Base-by-base conservation (phyloP, 2,888 invertebrate genomes). In the Oscheius sp. region DNA sequence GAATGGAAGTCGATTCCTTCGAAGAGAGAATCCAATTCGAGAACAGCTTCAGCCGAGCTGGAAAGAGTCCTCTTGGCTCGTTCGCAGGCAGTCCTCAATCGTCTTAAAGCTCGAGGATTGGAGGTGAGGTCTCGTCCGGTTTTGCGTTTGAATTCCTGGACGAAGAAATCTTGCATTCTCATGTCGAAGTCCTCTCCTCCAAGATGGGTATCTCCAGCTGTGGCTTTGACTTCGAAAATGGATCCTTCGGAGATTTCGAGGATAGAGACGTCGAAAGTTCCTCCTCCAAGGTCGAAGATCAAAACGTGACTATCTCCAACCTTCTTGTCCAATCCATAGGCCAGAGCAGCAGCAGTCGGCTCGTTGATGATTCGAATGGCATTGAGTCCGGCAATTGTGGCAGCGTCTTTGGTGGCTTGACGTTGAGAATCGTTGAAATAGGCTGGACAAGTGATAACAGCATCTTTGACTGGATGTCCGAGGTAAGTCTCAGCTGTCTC, bases 1-100 rank as follows among this genome's bases (percentile, higher is more conserved):
- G 95, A 94, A 89, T 95, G 95, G 90, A 95, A 96, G 88, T 98
- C 96, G 80, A 94, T 92, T 75, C 96, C 96, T 88, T 96, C 95
- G 84, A 91, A 94, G 67, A 96, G 90, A 0, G 95, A 95, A 87
- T 96, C 96, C 78, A 96, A 95, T 90, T 96, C 96, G 83, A 96
- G 66, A 20, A 72, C 66, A 31, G 76, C 76, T 94, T 91, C 77
- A 2, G 79, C 69, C 15, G 82, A 82, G 55, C 72, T 65, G 20
- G 69, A 95, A 89, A 91, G 86, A 12, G 90, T 90, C 73, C 91
- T 87, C 88, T 91, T 91, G 65, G 90, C 90, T 71, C 90, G 85
- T 85, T 91, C 91, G 82, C 95, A 95, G 29, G 95, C 93, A 0
- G 95, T 96, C 84, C 95, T 91, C 81, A 96, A 89, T 86, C 95